These are phyloP conservation scores for Scaptomyza caliginosa DNA, from an alignment of 2,888 invertebrate species.

Conservation along the genomic window DNA sequence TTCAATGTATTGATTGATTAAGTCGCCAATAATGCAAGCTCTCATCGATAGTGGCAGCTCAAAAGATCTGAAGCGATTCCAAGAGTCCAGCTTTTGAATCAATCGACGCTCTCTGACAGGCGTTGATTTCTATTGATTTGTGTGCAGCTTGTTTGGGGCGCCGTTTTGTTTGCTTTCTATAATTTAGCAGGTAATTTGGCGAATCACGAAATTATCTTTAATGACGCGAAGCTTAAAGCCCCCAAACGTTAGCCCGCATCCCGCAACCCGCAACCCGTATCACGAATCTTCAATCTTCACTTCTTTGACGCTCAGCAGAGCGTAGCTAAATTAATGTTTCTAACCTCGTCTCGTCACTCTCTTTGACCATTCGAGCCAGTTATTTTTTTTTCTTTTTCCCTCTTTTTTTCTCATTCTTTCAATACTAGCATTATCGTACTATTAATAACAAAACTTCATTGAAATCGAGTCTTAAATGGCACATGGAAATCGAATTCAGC, in stretches of 20 bases:
- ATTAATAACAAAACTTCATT: slow-evolving; percentile 43
- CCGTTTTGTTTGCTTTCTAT: slow-evolving; percentile 75
- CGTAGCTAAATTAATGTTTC: slow-evolving; percentile 76
- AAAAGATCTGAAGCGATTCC: slow-evolving; percentile 1
- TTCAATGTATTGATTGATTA: slow-evolving; percentile 77
- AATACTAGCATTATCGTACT: slow-evolving; percentile 26
- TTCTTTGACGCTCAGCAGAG: slow-evolving; percentile 57
- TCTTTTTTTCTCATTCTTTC: slow-evolving; percentile 9
- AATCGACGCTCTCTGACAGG: slow-evolving; percentile 53
- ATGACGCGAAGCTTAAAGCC: slow-evolving; percentile 55
- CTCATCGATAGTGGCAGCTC: slow-evolving; percentile 46
- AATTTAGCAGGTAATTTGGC: slow-evolving; percentile 79
- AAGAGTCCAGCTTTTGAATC: slow-evolving; percentile 8
- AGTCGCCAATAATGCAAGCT: slow-evolving; percentile 68
- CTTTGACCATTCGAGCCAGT: slow-evolving; percentile 36
- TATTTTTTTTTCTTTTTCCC: slow-evolving; percentile 13
- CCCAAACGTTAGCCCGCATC: background rate
- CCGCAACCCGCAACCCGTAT: background rate
- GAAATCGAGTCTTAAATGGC: slow-evolving; percentile 45
- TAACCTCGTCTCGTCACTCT: slow-evolving; percentile 46
- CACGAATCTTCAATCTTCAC: slow-evolving; percentile 21
- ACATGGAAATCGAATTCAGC: slow-evolving; percentile 45
- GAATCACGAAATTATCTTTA: slow-evolving; percentile 79
- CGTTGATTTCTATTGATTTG: slow-evolving; percentile 80
- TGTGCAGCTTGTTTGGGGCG: slow-evolving; percentile 42